A percentile compares a stretch with the other conserved stretches of the same genome.
phyloP scores from a whole-genome alignment of 2,888 invertebrate genomes.

The Meganola albula region DNA sequence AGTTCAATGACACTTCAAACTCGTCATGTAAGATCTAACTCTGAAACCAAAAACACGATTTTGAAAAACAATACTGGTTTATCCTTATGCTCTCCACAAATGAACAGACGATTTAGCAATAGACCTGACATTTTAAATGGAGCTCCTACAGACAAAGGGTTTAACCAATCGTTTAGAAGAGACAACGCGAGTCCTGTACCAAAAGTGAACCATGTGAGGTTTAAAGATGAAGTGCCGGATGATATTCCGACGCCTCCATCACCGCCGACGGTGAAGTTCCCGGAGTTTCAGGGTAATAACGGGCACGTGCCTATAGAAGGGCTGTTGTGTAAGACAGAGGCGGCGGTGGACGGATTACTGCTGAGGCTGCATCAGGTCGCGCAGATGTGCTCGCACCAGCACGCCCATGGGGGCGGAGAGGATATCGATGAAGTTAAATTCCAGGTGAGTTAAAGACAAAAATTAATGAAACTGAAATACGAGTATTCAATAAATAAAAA shows the following conservation, averaged over 20 bases:
- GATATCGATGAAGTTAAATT: constrained; percentile 87
- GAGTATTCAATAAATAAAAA: too few relatives aligned
- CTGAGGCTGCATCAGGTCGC: constrained; percentile 83
- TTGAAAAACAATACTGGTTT: constrained; percentile 65
- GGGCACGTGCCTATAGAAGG: constrained; percentile 79
- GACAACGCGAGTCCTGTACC: constrained; percentile 55
- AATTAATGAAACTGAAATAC: too few relatives aligned
- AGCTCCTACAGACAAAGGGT: constrained; percentile 58
- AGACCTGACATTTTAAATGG: constrained; percentile 65
- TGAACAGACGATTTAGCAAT: constrained; percentile 69
- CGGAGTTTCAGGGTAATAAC: constrained; percentile 68
- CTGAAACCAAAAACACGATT: constrained; percentile 69
- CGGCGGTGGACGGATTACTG: constrained; percentile 82
- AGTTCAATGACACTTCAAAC: constrained; percentile 64
- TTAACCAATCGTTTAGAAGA: constrained; percentile 53
- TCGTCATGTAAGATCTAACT: constrained; percentile 65
- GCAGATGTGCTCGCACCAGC: constrained; percentile 83
- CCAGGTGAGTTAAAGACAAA: constrained; percentile 77
- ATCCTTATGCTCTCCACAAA: constrained; percentile 76
- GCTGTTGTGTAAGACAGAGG: constrained; percentile 82
- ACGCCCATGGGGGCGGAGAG: constrained; percentile 85
- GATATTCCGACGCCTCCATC: constrained; percentile 70
- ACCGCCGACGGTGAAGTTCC: constrained; percentile 61
- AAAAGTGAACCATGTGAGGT: constrained; percentile 66
- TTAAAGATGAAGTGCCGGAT: constrained; percentile 64